Conservation (phyloP, 2,113 vertebrate species). For the Sebastes fasciatus region DNA sequence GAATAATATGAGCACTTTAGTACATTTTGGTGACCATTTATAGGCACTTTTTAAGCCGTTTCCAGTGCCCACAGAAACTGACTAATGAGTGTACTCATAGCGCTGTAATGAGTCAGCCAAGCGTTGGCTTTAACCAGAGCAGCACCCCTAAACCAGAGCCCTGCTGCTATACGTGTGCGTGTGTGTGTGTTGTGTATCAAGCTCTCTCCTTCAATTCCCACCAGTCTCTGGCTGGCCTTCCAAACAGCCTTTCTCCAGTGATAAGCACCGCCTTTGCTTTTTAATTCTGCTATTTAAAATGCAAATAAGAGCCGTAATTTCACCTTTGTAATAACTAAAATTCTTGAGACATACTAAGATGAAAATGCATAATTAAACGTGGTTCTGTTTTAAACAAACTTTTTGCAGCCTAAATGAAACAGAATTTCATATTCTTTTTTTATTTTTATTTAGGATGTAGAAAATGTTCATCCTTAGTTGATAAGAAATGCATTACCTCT, state of each 20-base stretch:
- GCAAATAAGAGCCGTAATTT: conserved; percentile 15
- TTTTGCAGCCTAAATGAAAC: conserved; percentile 44
- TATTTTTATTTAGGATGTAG: not conserved
- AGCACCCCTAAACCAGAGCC: conserved; percentile 30
- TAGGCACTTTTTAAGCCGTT: conserved; percentile 47
- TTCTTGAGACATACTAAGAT: conserved; percentile 1
- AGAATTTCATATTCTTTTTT: conserved; percentile 21
- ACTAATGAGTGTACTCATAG: conserved; percentile 64
- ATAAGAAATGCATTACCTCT: conserved; percentile 20
- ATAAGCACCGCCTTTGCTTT: conserved; percentile 28
- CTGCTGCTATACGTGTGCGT: conserved; percentile 18
- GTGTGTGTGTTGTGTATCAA: conserved; percentile 2
- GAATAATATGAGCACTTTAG: conserved; percentile 68
- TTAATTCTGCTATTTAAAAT: conserved; percentile 42
- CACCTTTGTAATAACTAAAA: conserved; percentile 9
- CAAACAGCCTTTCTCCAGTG: conserved; percentile 22
- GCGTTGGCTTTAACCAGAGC: conserved; percentile 40
- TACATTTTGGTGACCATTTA: conserved; percentile 63
- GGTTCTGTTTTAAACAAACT: conserved; percentile 22
- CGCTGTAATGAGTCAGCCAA: conserved; percentile 56
- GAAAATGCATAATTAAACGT: conserved; percentile 17
- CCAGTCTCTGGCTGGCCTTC: conserved; percentile 40
- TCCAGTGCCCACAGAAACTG: conserved; percentile 55
- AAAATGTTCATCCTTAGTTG: not conserved
- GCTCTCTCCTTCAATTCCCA: conserved; percentile 27